phyloP scores from a whole-genome alignment of 2,797 vertebrate genomes.

The Gastrophryne carolinensis region DNA sequence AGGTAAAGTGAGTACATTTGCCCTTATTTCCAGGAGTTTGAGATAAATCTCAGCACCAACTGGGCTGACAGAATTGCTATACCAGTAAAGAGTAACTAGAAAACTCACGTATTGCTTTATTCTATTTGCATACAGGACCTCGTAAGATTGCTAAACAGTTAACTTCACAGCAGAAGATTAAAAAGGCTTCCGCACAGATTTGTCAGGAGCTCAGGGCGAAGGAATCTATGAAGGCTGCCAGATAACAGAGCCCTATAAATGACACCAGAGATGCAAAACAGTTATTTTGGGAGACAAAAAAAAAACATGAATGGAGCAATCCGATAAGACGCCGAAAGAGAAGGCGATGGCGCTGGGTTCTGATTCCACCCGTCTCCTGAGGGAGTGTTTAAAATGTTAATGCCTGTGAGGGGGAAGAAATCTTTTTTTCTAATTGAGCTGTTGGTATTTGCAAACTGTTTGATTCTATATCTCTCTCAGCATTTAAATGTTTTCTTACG shows the following conservation, averaged over 20 bases:
- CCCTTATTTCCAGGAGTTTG: no score
- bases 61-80: no score
- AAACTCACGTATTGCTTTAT: no score
- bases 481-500: slow-evolving; percentile 8
- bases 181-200: slow-evolving; percentile 7
- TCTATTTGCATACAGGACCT: no score
- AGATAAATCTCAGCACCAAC: no score
- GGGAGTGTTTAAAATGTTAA: slow-evolving; percentile 44
- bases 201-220: background rate
- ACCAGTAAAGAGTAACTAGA: no score
- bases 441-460: slow-evolving; percentile 40
- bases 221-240: background rate
- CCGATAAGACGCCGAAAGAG: slow-evolving; percentile 17
- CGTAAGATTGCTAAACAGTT: background rate
- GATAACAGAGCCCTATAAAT: slow-evolving; percentile 17
- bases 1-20: no score
- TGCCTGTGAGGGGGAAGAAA: slow-evolving; percentile 21
- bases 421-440: slow-evolving; percentile 43
- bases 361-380: slow-evolving; percentile 21
- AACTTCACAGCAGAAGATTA: background rate
- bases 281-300: slow-evolving; percentile 26
- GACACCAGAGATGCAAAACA: slow-evolving; percentile 34
- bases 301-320: slow-evolving; percentile 4
- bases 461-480: slow-evolving; percentile 3
- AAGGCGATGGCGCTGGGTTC: background rate